Conservation (phyloP, 2,797 vertebrate species). For the Hylomyscus alleni region DNA sequence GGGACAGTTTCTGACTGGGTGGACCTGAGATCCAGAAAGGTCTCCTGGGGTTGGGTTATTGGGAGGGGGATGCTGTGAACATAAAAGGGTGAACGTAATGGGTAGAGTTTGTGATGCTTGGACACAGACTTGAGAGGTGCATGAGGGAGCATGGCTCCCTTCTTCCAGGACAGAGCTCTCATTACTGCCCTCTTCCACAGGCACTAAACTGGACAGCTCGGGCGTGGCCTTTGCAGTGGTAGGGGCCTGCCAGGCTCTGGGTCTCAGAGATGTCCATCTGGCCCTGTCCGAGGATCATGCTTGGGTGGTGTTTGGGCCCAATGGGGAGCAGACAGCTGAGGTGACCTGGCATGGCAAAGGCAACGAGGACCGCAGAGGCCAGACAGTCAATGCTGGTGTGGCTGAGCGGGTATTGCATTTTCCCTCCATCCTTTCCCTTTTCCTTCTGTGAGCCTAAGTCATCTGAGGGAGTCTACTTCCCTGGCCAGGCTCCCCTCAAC, state of each 20-base stretch:
- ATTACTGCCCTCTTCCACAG: constrained; percentile 83
- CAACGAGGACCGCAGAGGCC: constrained; percentile 95
- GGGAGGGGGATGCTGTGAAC: background rate
- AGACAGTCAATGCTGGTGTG: constrained; percentile 94
- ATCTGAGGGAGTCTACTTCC: background rate
- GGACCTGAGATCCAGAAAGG: background rate
- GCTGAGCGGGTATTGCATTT: constrained; percentile 92
- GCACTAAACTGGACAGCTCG: constrained; percentile 97
- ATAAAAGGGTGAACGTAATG: background rate
- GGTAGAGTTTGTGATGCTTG: background rate
- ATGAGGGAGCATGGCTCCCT: background rate
- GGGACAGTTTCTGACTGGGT: background rate
- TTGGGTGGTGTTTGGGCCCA: constrained; percentile 96
- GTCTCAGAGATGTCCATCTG: constrained; percentile 96
- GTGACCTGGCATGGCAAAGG: constrained; percentile 99
- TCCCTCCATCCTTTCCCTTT: too few relatives aligned
- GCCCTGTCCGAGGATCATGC: constrained; percentile 96
- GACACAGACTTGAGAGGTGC: background rate
- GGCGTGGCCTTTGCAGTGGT: constrained; percentile 97
- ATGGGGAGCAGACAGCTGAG: constrained; percentile 95
- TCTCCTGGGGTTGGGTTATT: background rate
- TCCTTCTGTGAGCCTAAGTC: background rate
- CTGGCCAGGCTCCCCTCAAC: background rate
- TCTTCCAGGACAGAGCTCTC: background rate
- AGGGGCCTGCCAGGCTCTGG: constrained; percentile 96